phyloP scores from a whole-genome alignment of 2,888 invertebrate genomes.

The Homarus gammarus region DNA sequence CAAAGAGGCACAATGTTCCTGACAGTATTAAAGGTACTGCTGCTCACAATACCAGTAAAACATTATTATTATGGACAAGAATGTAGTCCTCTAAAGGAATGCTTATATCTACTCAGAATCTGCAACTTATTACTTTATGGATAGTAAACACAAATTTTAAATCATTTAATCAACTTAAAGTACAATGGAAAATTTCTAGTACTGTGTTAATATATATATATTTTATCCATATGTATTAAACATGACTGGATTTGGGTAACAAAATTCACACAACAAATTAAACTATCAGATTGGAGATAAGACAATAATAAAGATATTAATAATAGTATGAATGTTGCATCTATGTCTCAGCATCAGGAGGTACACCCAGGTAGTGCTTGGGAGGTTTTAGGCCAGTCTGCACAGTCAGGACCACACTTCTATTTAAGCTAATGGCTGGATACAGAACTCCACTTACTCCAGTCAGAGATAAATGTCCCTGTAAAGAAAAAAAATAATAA shows the following conservation, averaged over 20 bases:
- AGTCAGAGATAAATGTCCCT: slow-evolving; percentile 92
- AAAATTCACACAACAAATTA: background rate
- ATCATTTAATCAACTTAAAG: too few species aligned
- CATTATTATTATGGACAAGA: background rate
- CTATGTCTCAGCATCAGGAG: slow-evolving; percentile 11
- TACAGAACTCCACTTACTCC: slow-evolving; percentile 97
- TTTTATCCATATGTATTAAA: too few species aligned
- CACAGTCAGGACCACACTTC: slow-evolving; percentile 95
- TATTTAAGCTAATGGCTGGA: slow-evolving; percentile 97
- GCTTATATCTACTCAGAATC: background rate
- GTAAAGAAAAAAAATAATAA: too few species aligned
- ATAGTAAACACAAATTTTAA: background rate
- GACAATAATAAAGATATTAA: background rate
- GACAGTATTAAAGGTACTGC: slow-evolving; percentile 24
- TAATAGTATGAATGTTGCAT: background rate
- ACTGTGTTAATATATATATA: too few species aligned
- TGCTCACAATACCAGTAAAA: slow-evolving; percentile 2
- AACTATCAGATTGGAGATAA: too few species aligned
- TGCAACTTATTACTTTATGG: background rate
- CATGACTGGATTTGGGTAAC: too few species aligned
- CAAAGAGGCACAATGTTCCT: slow-evolving; percentile 46
- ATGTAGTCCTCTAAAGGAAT: background rate
- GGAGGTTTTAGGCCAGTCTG: slow-evolving; percentile 89
- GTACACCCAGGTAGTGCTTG: slow-evolving; percentile 47
- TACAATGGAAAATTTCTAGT: too few species aligned